Evolutionary conservation across 2,797 vertebrate genomes (phyloP).

Genomic region (Helicolenus hilgendorfi): DNA sequence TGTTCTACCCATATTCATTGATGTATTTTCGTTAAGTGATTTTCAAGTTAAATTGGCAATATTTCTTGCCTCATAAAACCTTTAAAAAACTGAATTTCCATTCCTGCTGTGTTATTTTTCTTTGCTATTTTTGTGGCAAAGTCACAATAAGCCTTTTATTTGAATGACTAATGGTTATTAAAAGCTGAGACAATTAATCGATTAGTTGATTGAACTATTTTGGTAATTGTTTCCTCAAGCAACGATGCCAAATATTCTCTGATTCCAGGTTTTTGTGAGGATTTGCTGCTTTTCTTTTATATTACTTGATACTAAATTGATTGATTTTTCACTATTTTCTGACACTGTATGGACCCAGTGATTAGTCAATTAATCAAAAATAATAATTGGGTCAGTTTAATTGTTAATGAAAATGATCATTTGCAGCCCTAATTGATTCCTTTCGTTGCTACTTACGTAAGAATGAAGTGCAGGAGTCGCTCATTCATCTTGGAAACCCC

Average conservation of each 20-base stretch:
- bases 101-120: not conserved
- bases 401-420: not conserved
- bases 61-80: constrained; percentile 42
- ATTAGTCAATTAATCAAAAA: not conserved
- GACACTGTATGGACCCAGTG: not conserved
- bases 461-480: not conserved
- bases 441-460: not conserved
- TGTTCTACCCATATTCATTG: constrained; percentile 26
- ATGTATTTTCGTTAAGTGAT: constrained; percentile 28
- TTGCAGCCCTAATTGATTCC: not conserved
- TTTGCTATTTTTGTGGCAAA: constrained; percentile 3
- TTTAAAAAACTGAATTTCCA: constrained; percentile 15
- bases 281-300: not conserved
- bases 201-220: not conserved
- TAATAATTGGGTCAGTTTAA: not conserved
- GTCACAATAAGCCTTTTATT: not conserved
- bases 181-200: not conserved
- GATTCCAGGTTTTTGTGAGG: not conserved
- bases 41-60: constrained; percentile 38
- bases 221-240: not conserved
- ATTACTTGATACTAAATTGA: not conserved
- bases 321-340: not conserved
- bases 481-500: constrained; percentile 16
- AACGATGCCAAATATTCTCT: not conserved
- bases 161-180: not conserved